A percentile compares a stretch with the other conserved stretches of the same genome.
Conservation (phyloP, 1,140 invertebrate species). For the Mactra quadrangularis region DNA sequence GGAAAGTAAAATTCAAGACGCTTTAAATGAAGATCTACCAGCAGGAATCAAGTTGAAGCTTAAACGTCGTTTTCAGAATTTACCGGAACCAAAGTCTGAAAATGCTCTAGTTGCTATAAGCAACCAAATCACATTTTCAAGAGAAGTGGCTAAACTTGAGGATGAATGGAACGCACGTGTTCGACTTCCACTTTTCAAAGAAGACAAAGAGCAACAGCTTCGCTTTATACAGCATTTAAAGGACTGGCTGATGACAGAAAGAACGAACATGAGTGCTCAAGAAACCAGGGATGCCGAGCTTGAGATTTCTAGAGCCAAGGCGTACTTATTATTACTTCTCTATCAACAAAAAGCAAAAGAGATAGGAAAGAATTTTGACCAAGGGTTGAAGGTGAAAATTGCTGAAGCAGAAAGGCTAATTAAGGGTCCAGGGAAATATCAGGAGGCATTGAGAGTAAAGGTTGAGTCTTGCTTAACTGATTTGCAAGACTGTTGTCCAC, state of each 20-base stretch:
- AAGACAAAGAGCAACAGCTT: slow-evolving; percentile 10
- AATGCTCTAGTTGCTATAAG: slow-evolving; percentile 23
- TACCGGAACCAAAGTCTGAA: slow-evolving; percentile 27
- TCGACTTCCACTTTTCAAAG: background rate
- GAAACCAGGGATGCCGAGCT: slow-evolving; percentile 42
- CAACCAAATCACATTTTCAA: slow-evolving; percentile 39
- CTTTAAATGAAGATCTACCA: background rate
- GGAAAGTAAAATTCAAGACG: slow-evolving; percentile 26
- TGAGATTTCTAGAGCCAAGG: slow-evolving; percentile 33
- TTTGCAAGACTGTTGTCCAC: slow-evolving; percentile 61
- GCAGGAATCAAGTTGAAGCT: background rate
- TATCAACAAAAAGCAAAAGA: slow-evolving; percentile 34
- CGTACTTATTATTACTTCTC: slow-evolving; percentile 25
- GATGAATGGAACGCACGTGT: slow-evolving; percentile 19
- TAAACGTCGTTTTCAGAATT: background rate
- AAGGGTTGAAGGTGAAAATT: slow-evolving; percentile 26
- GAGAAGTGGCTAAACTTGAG: slow-evolving; percentile 1
- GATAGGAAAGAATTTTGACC: slow-evolving; percentile 20
- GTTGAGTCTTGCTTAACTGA: slow-evolving; percentile 59
- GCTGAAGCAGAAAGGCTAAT: slow-evolving; percentile 33
- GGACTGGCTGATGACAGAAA: slow-evolving; percentile 43
- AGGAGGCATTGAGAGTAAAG: background rate
- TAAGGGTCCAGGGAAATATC: slow-evolving; percentile 9
- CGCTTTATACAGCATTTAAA: background rate
- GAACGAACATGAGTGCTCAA: slow-evolving; percentile 44